These are phyloP conservation scores for Cyprinus carpio DNA, from an alignment of 2,113 vertebrate species.

Conservation along the genomic window DNA sequence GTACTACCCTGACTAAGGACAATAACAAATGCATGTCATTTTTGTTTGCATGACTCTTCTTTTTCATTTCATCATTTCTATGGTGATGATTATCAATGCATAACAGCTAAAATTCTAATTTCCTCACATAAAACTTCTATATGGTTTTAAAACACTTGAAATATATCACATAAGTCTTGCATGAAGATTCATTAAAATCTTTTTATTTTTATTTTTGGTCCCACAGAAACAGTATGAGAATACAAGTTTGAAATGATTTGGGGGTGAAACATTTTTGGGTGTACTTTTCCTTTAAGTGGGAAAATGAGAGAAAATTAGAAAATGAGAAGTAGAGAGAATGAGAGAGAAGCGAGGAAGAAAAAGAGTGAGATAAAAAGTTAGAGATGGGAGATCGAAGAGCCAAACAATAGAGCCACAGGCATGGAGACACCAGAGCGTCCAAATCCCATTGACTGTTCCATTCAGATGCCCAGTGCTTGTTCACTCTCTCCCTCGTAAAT, in stretches of 20 bases:
- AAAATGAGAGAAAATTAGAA: not conserved
- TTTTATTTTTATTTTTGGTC: not conserved
- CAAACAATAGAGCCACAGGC: conserved; percentile 32
- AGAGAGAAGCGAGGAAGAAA: conserved; percentile 26
- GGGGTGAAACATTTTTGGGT: not conserved
- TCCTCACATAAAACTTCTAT: not conserved
- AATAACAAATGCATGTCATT: not conserved
- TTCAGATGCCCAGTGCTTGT: not conserved
- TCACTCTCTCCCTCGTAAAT: conserved; percentile 4
- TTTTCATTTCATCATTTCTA: not conserved
- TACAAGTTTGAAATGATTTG: not conserved
- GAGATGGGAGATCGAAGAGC: conserved; percentile 35
- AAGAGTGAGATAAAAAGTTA: conserved; percentile 23
- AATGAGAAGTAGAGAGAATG: not conserved
- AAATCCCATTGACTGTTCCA: conserved; percentile 50
- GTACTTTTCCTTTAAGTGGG: not conserved
- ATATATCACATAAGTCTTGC: not conserved
- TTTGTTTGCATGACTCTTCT: not conserved
- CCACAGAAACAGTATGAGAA: not conserved
- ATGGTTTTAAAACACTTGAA: not conserved
- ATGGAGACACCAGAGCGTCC: conserved; percentile 32
- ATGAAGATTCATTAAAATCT: not conserved
- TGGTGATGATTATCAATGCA: not conserved
- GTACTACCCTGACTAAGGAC: not conserved
- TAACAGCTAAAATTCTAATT: not conserved